Percentiles rank a stretch among this genome's conserved stretches.
Conservation (phyloP, 1,140 invertebrate genomes). For the Dinoponera quadriceps region DNA sequence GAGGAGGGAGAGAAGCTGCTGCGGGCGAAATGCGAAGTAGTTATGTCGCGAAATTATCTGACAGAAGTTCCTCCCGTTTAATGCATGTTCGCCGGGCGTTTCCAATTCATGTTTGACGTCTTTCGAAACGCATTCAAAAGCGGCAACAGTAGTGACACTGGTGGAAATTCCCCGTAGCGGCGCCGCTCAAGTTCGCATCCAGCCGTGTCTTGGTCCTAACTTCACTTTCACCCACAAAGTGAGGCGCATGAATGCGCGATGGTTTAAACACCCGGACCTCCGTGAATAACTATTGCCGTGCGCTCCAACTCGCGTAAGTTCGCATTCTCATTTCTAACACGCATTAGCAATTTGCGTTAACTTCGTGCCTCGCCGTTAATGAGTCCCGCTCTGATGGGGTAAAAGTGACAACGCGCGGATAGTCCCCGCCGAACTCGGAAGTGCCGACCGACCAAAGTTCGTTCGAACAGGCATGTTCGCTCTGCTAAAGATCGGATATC, state of each 20-base stretch:
- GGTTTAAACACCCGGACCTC: slow-evolving; percentile 50
- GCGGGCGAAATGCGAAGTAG: slow-evolving; percentile 31
- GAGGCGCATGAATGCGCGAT: slow-evolving; percentile 50
- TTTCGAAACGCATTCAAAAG: slow-evolving; percentile 51
- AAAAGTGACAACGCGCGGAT: slow-evolving; percentile 17
- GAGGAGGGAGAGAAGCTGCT: neutral
- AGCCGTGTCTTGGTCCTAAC: slow-evolving; percentile 54
- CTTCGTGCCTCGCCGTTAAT: slow-evolving; percentile 27
- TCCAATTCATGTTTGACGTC: slow-evolving; percentile 58
- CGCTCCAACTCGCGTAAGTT: slow-evolving; percentile 53
- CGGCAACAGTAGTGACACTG: slow-evolving; percentile 53
- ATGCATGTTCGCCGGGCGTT: slow-evolving; percentile 35
- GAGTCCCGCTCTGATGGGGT: slow-evolving; percentile 8
- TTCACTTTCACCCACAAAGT: slow-evolving; percentile 64
- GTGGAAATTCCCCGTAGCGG: slow-evolving; percentile 52
- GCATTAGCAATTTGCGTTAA: slow-evolving; percentile 56
- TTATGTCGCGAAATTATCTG: slow-evolving; percentile 52
- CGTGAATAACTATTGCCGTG: slow-evolving; percentile 48
- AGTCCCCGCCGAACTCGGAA: neutral
- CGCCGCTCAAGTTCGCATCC: slow-evolving; percentile 43
- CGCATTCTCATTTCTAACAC: slow-evolving; percentile 41
- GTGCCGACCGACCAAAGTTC: no score
- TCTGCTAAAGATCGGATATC: no score
- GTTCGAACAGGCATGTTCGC: no score
- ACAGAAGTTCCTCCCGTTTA: slow-evolving; percentile 35